Evolutionary conservation across 2,113 vertebrate genomes (phyloP), one percentile per base, ranked within the genome.

Genomic region (Irena cyanogastra): DNA sequence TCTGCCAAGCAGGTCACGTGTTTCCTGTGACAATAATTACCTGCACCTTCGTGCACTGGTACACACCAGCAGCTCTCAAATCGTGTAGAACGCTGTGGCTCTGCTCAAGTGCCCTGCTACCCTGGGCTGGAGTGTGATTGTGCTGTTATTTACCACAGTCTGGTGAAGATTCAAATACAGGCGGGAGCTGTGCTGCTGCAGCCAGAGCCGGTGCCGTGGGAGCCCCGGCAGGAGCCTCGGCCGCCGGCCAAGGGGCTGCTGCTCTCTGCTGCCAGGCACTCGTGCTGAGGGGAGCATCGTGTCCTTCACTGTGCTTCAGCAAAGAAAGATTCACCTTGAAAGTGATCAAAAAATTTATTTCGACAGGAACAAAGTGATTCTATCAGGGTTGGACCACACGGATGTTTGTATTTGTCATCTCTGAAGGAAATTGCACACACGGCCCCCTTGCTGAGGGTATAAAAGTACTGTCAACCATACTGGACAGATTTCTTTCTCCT

Each of bases 341-440:
- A 97, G 92, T 95, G 97, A 98, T 97, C 89, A 97, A 97, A 98
- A 97, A 97, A 95, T 92, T 90, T 89, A 90, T 97, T 98, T 97
- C 97, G 87, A 97, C 78, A 37, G 94, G 96, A 92, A 97, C 21
- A 26, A 97, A 97, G 97, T 80, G 97, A 98, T 97, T 98, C 97
- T 96, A 97, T 98, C 97, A 92, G 96, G 97, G 94, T 20, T 95
- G 97, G 97, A 94, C 97, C 96, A 54, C 52, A 94, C 12, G 90
- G 97, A 97, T 98, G 98, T 98, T 98, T 98, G 97, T 97, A 84
- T 98, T 98, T 98, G 97, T 97, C 98, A 98, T 97, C 97, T 97
- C 80, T 70, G 92, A 98, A 96, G 97, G 95, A 98, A 98, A 98
- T 97, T 97, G 98, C 97, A 97, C 92, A 97, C 88, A 84, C 68